phyloP scores from a whole-genome alignment of 2,888 invertebrate species.

The Caenorhabditis wallacei region DNA sequence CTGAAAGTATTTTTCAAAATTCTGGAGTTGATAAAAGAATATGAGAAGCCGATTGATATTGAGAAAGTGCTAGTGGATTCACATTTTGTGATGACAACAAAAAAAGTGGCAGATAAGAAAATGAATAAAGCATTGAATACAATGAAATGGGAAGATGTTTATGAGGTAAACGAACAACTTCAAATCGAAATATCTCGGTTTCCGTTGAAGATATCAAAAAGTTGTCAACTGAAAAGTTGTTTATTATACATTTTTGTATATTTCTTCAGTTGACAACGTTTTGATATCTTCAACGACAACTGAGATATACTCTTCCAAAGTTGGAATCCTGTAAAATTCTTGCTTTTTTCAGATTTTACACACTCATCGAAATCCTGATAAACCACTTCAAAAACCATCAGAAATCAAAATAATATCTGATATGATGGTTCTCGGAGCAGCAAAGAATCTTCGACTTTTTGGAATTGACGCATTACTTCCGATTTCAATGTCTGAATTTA shows the following conservation, averaged over 20 bases:
- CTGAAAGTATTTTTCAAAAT: slow-evolving; percentile 32
- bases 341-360: slow-evolving; percentile 10
- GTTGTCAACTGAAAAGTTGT: too few species aligned
- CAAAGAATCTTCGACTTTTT: slow-evolving; percentile 21
- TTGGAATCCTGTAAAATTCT: neutral
- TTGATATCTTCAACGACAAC: too few species aligned
- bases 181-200: too few species aligned
- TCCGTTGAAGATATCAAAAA: too few species aligned
- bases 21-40: neutral
- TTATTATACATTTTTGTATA: too few species aligned
- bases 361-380: slow-evolving; percentile 2
- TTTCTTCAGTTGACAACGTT: too few species aligned
- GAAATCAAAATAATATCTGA: slow-evolving; percentile 25
- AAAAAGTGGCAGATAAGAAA: slow-evolving; percentile 3
- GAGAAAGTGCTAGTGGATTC: slow-evolving; percentile 4
- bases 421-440: slow-evolving; percentile 13
- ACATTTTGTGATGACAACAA: neutral
- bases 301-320: too few species aligned
- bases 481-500: neutral
- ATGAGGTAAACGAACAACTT: too few species aligned
- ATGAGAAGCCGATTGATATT: neutral
- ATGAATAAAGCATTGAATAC: neutral
- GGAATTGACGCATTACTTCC: slow-evolving; percentile 27
- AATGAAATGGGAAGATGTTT: slow-evolving; percentile 18
- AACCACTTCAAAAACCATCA: slow-evolving; percentile 15